These are phyloP conservation scores for Thalassaphorura encarpata DNA, from an alignment of 1,140 invertebrate genomes.

Conservation along the genomic window DNA sequence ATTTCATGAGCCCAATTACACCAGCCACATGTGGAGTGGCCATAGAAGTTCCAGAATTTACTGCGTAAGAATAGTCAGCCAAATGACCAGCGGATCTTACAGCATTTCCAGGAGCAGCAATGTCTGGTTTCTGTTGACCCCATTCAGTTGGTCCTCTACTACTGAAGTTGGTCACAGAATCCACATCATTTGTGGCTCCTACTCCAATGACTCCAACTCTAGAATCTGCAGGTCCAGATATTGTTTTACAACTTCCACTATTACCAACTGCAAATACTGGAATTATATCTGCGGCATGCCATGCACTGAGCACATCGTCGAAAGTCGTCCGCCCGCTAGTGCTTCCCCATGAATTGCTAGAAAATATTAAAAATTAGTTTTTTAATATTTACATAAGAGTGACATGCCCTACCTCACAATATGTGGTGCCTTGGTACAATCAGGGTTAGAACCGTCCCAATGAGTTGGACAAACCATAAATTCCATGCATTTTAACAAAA, in stretches of 20 bases:
- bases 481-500: not conserved
- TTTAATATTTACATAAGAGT: no score
- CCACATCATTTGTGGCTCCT: not conserved
- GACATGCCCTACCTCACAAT: no score
- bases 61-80: conserved; percentile 1
- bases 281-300: conserved; percentile 8
- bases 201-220: conserved; percentile 5
- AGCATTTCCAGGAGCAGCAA: conserved; percentile 16
- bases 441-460: not conserved
- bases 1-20: no score
- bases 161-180: not conserved
- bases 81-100: conserved; percentile 12
- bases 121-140: conserved; percentile 9
- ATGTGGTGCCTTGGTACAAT: conserved; percentile 17
- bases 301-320: not conserved
- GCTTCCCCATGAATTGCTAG: conserved; percentile 10
- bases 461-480: conserved; percentile 19
- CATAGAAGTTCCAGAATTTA: conserved; percentile 9
- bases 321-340: not conserved
- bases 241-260: not conserved
- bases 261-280: conserved; percentile 12
- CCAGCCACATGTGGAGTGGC: conserved; percentile 8
- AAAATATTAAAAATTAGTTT: no score
- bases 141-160: not conserved
- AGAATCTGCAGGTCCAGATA: not conserved